Evolutionary conservation across 2,113 vertebrate genomes (phyloP).

Genomic region (Alethe diademata): DNA sequence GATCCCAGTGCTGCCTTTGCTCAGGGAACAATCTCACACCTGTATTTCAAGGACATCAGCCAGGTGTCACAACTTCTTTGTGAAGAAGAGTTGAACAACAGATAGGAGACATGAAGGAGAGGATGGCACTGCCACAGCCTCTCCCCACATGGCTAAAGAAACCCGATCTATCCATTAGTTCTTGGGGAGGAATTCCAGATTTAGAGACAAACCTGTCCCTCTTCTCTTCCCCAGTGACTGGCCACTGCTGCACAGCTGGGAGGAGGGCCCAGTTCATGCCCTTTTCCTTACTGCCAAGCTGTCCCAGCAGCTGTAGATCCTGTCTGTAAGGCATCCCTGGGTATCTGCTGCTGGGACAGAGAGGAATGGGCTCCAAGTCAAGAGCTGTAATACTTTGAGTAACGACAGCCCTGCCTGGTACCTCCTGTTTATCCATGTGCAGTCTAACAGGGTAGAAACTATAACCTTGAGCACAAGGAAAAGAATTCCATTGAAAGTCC

Average conservation of each 20-base stretch:
- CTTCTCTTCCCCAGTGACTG: neutral
- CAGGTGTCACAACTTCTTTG: neutral
- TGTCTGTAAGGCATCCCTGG: neutral
- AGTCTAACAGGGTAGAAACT: neutral
- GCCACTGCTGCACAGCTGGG: neutral
- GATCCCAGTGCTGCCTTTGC: accelerated
- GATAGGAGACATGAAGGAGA: accelerated
- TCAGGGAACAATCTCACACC: neutral
- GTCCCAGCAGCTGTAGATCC: neutral
- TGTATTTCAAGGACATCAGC: neutral
- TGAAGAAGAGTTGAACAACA: neutral
- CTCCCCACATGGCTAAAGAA: accelerated
- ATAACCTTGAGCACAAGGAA: neutral
- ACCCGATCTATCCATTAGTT: neutral
- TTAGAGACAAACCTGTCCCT: neutral
- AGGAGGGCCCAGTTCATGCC: neutral
- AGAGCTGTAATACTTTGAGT: neutral
- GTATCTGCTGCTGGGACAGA: neutral
- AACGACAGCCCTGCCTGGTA: neutral
- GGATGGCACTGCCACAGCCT: neutral
- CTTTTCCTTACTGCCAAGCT: neutral
- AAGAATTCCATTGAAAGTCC: neutral
- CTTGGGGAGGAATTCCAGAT: neutral
- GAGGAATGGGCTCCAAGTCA: neutral
- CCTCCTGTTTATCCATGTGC: neutral